Conservation (phyloP, 2,888 invertebrate species). For the Diabrotica balteata region DNA sequence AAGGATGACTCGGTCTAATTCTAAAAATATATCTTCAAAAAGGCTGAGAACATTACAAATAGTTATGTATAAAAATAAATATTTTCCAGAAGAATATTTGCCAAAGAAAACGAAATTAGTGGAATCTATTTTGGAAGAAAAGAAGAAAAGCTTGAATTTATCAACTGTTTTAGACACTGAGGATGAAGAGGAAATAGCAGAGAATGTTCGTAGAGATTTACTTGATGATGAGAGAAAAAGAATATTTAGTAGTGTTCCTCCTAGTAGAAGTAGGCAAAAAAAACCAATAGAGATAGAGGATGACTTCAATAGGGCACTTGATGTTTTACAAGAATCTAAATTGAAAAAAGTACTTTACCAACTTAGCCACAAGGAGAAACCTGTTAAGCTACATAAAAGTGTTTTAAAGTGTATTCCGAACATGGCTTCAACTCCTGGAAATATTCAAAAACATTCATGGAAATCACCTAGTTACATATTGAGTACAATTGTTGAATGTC, state of each 20-base stretch:
- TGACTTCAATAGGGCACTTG: neutral
- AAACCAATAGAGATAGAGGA: neutral
- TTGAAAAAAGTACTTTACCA: constrained; percentile 16
- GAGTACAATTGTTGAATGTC: constrained; percentile 38
- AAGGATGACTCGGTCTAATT: too few relatives aligned
- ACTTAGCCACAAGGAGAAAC: constrained; percentile 12
- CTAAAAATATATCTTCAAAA: too few relatives aligned
- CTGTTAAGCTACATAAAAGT: constrained; percentile 14
- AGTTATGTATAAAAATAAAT: constrained; percentile 19
- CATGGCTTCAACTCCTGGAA: constrained; percentile 10
- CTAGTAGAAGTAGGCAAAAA: neutral
- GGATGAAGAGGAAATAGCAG: constrained; percentile 22
- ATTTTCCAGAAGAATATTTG: constrained; percentile 13
- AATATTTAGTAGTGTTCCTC: constrained; percentile 10
- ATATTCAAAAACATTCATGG: constrained; percentile 18
- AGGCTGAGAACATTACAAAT: constrained; percentile 19
- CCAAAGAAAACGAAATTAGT: constrained; percentile 17
- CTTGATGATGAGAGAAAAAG: constrained; percentile 14
- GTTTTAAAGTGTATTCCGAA: constrained; percentile 21
- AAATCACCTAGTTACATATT: constrained; percentile 35
- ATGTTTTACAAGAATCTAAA: constrained; percentile 17
- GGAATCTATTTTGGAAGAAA: constrained; percentile 16
- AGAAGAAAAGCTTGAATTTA: constrained; percentile 17
- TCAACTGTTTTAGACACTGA: constrained; percentile 10
- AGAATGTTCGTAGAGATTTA: constrained; percentile 15